Base-by-base conservation (phyloP, 1,140 invertebrate genomes). In the Mactra quadrangularis region DNA sequence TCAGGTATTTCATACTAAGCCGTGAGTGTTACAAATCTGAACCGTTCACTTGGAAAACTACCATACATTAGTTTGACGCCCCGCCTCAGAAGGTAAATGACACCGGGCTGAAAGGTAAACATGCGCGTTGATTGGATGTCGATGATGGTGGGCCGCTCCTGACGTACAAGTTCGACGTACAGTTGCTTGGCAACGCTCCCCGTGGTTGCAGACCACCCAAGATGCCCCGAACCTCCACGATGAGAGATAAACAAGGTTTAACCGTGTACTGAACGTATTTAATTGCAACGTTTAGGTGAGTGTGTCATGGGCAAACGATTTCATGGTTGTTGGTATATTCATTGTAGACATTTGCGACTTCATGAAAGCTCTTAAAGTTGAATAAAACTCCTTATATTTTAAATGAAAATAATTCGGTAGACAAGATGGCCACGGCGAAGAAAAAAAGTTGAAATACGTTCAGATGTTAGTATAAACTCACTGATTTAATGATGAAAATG, bases 131-230 rank as follows among this genome's bases (percentile, higher is more conserved):
- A 91, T 92, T 91, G 90, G 90, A 86, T 85, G 82, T 76, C 55
- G 86, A 86, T 86, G 85, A 83, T 72, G 87, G 87, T 85, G 88
- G 88, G 87, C 86, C 87, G 89, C 88, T 89, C 89, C 84, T 85
- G 86, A 89, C 89, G 90, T 88, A 88, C 83, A 88, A 86, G 90
- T 86, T 87, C 85, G 75, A 91, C 87, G 91, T 91, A 62, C 90
- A 87, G 91, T 92, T 91, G 89, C 91, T 76, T 85, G 87, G 91
- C 90, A 91, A 92, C 91, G 89, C 90, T 92, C 90, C 87, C 91
- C 91, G 83, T 88, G 86, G 89, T 88, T 83, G 88, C 72, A 85
- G 91, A 90, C 91, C 91, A 91, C 91, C 88, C 91, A 92, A 86
- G 89, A 85, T 62, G 87, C 50, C 52, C n/a, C 53, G 87, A 86